Base-by-base conservation (phyloP, 2,888 invertebrate species). In the Dolomedes plantarius region DNA sequence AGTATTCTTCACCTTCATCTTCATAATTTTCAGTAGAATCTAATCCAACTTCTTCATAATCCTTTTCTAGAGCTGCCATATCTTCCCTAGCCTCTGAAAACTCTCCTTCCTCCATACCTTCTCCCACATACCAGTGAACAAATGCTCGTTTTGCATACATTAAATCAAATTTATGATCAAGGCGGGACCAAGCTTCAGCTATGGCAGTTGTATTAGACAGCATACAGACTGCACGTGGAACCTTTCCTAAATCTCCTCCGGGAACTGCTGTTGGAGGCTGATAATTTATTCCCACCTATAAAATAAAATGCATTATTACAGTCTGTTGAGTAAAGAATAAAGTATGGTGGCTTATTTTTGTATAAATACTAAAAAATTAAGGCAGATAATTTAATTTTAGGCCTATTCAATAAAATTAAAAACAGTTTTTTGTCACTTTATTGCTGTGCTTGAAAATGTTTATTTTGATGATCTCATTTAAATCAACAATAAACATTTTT, bases 91-190 rank as follows among this genome's bases (percentile, higher is more conserved):
- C 91, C 89, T 92, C 92, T 7, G 91, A 89, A 88, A 92, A 92
- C 88, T 92, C 92, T 16, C 92, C 92, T 88, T 90, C 90, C 73
- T 90, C 90, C 88, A 89, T 90, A 29, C 90, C 90, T 79, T 90
- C 95, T 62, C 95, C 95, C 62, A 94, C 94, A 91, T 93, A 96
- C 96, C 95, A 97, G 91, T 97, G 97, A 9, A 97, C 94, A 91
- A 97, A 97, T 1, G 96, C 96, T 81, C 95, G 93, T 90, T 96
- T 96, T 78, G 94, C 93, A 90, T 94, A 96, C 94, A 97, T 95
- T 68, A 95, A 91, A 86, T 95, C 94, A 91, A 95, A 96, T 91
- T 97, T 97, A 89, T 93, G 93, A 89, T 94, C 93, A 19, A 97
- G 92, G 71, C 95, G 93, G 80, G 94, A 94, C 95, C 96, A 97